Evolutionary conservation across 2,113 vertebrate genomes (phyloP).

Genomic region (Antennarius striatus): DNA sequence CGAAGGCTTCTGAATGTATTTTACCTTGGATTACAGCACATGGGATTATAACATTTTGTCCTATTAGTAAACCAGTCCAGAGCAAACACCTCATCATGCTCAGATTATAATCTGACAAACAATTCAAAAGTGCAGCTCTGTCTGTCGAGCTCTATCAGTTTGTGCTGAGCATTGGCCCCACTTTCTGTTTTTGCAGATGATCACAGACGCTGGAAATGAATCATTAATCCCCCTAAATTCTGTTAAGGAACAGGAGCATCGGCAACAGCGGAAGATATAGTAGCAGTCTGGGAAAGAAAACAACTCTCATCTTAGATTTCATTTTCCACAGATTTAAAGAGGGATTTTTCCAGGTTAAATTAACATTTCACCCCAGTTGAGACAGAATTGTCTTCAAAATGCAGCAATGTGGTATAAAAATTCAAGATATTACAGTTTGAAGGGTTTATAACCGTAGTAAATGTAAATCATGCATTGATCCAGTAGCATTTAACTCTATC

Average conservation of each 20-base stretch:
- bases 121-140: no score
- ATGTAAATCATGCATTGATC: no score
- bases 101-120: constrained; percentile 13
- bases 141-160: constrained; percentile 18
- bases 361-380: constrained; percentile 1
- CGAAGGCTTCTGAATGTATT: no score
- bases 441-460: no score
- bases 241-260: constrained; percentile 27
- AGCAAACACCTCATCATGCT: no score
- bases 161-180: constrained; percentile 9
- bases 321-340: constrained; percentile 6
- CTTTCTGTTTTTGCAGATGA: constrained; percentile 25
- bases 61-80: no score
- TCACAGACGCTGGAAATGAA: constrained; percentile 60
- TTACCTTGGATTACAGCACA: no score
- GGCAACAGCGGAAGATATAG: constrained; percentile 4
- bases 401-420: constrained; percentile 15
- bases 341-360: neutral
- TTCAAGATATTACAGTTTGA: no score
- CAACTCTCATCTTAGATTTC: constrained; percentile 13
- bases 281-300: constrained; percentile 9
- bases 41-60: no score
- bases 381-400: neutral
- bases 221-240: constrained; percentile 60
- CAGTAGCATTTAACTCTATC: no score